phyloP scores from a whole-genome alignment of 37 sponge, comb jelly and placozoan genomes.

The Aplysina aerophoba region DNA sequence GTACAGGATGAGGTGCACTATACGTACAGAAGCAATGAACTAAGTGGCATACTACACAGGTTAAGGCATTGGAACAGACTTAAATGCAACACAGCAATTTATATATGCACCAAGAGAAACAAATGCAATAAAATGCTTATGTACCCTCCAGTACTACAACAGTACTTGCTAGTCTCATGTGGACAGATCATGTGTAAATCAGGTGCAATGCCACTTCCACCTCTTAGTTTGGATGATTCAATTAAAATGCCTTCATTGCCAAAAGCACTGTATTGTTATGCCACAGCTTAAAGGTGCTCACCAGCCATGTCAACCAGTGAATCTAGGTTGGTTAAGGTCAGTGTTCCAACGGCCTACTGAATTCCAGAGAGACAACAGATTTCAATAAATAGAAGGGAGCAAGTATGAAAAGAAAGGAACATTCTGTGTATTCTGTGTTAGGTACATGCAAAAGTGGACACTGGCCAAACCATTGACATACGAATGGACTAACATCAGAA shows the following conservation, averaged over 20 bases:
- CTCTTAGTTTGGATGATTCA: no score
- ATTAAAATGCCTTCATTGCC: no score
- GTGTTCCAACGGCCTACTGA: slow-evolving; percentile 38
- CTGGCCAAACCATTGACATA: neutral
- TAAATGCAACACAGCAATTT: no score
- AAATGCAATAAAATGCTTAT: neutral
- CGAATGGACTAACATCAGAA: neutral
- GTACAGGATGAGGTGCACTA: neutral
- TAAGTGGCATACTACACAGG: no score
- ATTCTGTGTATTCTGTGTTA: neutral
- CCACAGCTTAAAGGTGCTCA: neutral
- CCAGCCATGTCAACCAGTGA: slow-evolving; percentile 34
- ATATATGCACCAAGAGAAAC: neutral
- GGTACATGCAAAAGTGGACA: no score
- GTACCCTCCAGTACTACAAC: neutral
- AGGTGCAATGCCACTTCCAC: no score
- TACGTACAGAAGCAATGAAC: neutral
- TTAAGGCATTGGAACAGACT: no score
- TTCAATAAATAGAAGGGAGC: no score
- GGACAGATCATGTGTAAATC: no score
- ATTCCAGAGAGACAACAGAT: neutral
- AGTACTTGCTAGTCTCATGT: neutral
- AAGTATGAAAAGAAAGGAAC: neutral
- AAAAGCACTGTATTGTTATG: no score
- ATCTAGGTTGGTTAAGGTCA: slow-evolving; percentile 22